Evolutionary conservation across 2,888 invertebrate species (phyloP).

Genomic region (Homarus gammarus): DNA sequence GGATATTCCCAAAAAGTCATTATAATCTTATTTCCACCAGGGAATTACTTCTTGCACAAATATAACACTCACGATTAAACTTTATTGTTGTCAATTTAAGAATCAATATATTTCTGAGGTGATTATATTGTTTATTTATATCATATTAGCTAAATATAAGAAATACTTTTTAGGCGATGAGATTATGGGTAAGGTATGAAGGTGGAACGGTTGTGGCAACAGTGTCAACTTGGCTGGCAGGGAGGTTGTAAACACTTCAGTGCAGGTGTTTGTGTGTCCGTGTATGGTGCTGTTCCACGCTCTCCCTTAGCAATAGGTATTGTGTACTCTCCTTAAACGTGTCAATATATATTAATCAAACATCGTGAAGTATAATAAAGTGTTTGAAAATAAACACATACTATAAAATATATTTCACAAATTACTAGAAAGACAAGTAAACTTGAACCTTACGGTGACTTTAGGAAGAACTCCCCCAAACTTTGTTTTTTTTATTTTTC

Average conservation of each 20-base stretch:
- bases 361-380: neutral
- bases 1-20: too few species aligned
- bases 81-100: too few species aligned
- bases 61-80: too few species aligned
- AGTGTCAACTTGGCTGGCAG: neutral
- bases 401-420: neutral
- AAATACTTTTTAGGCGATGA: too few species aligned
- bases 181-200: too few species aligned
- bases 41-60: too few species aligned
- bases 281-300: neutral
- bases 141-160: too few species aligned
- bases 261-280: neutral
- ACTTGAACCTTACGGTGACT: neutral
- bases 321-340: neutral
- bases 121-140: too few species aligned
- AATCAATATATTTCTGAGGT: too few species aligned
- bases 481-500: neutral
- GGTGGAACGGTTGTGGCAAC: neutral
- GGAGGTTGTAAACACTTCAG: neutral
- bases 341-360: neutral
- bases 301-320: neutral
- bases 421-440: neutral
- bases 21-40: too few species aligned
- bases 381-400: neutral
- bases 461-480: neutral